These are phyloP conservation scores for Engraulis encrasicolus DNA, from an alignment of 2,113 vertebrate genomes.

Conservation along the genomic window DNA sequence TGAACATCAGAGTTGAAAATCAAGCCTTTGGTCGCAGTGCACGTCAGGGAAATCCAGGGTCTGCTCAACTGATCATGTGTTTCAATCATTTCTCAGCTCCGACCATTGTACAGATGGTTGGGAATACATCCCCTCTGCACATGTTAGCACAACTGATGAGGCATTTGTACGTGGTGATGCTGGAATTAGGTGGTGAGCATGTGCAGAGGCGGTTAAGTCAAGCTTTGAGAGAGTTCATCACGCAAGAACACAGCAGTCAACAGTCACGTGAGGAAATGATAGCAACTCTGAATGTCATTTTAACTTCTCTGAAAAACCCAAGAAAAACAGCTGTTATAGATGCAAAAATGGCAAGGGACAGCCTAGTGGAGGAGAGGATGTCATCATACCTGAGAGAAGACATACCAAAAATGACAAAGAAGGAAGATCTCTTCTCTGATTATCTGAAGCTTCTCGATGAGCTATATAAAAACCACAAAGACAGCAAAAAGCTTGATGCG, in stretches of 20 bases:
- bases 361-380: neutral
- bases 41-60: constrained; percentile 68
- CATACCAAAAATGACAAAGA: constrained; percentile 49
- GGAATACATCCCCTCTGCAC: rapidly evolving
- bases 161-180: too few relatives aligned
- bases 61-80: constrained; percentile 66
- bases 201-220: neutral
- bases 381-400: constrained; percentile 31
- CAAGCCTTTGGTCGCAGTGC: constrained; percentile 71
- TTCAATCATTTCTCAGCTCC: constrained; percentile 44
- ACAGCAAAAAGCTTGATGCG: constrained; percentile 34
- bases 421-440: constrained; percentile 56
- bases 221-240: neutral
- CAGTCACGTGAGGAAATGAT: neutral
- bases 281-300: neutral
- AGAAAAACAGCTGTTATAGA: neutral
- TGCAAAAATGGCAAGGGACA: constrained; percentile 51
- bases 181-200: neutral
- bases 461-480: constrained; percentile 36
- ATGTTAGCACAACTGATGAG: neutral
- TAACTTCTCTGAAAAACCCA: neutral
- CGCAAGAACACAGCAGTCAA: neutral
- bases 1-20: constrained; percentile 64
- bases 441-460: constrained; percentile 46
- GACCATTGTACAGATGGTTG: neutral